Base-by-base conservation (phyloP, 2,888 invertebrate genomes). In the Clepsis dumicolana region DNA sequence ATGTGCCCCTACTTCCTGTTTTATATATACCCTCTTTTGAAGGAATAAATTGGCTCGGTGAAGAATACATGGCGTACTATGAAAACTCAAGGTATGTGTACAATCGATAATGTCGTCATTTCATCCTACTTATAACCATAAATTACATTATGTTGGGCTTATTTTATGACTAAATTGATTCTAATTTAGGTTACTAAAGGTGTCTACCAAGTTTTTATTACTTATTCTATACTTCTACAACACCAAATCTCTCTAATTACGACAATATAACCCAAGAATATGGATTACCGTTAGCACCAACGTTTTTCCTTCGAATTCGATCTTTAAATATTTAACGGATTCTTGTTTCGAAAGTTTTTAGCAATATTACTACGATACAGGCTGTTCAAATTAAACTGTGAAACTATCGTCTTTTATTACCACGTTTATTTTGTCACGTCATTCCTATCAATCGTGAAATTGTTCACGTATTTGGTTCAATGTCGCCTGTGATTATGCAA, bases 271-370 rank as follows among this genome's bases (percentile, higher is more conserved):
- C 2, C 32, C 32, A 38, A 24, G 29, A 63, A 56, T 41, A 62
- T 65, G 70, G 75, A 73, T 72, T 76, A 75, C 81, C 85, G 85
- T 87, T 86, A 78, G 74, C 72, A 75, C 80, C 87, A 91, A 90
- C 92, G 92, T 89, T 86, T 91, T 89, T 86, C 77, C 90, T 93
- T 93, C 91, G 89, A 91, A 91, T 90, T 91, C 79, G 85, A 88
- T 90, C 91, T 91, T 93, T 85, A 89, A 91, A 91, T 88, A 85
- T 86, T 83, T 92, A 93, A 93, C 93, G 92, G 93, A 90, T 86
- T 88, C 83, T 74, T 77, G 77, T 86, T 90, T 90, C 83, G 82
- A 88, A 86, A 81, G 81, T 75, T 71, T 57, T 67, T 60, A n/a
- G 21, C 41, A 7, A 38, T 54, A 57, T 57, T 56, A 48, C 50